Conservation (phyloP, 2,888 invertebrate species). For the Aromia moschata region DNA sequence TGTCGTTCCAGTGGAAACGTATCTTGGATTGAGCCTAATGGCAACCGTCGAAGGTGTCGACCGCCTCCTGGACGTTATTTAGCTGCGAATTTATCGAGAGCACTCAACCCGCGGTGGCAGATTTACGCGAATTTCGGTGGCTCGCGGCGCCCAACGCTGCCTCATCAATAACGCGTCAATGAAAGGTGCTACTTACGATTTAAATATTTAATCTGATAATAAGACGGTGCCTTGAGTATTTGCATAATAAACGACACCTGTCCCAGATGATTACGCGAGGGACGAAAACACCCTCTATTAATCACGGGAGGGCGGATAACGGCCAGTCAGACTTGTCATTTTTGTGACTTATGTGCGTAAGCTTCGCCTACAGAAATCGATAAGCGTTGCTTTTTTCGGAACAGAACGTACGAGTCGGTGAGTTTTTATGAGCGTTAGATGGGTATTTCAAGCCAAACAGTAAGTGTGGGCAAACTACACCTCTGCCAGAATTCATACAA, state of each 20-base stretch:
- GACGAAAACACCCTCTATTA: conserved; percentile 37
- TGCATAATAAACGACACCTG: conserved; percentile 61
- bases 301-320: conserved; percentile 33
- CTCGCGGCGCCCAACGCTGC: conserved; percentile 32
- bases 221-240: conserved; percentile 57
- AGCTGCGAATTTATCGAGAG: conserved; percentile 52
- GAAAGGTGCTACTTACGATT: conserved; percentile 63
- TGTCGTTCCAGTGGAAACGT: too few species aligned
- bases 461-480: too few species aligned
- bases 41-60: conserved; percentile 51
- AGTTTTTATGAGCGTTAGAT: too few species aligned
- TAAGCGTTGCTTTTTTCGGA: too few species aligned
- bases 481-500: too few species aligned
- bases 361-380: conserved; percentile 14
- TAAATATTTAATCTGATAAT: conserved; percentile 64
- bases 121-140: conserved; percentile 49
- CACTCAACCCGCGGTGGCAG: conserved; percentile 46
- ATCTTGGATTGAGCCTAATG: too few species aligned
- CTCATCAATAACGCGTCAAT: conserved; percentile 57
- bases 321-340: conserved; percentile 28
- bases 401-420: too few species aligned
- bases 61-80: conserved; percentile 44
- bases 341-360: conserved; percentile 29
- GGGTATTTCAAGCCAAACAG: too few species aligned
- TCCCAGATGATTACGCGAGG: conserved; percentile 43